Evolutionary conservation across 2,113 vertebrate species (phyloP), one percentile per base, ranked within the genome.

Genomic region (Patagioenas fasciata): DNA sequence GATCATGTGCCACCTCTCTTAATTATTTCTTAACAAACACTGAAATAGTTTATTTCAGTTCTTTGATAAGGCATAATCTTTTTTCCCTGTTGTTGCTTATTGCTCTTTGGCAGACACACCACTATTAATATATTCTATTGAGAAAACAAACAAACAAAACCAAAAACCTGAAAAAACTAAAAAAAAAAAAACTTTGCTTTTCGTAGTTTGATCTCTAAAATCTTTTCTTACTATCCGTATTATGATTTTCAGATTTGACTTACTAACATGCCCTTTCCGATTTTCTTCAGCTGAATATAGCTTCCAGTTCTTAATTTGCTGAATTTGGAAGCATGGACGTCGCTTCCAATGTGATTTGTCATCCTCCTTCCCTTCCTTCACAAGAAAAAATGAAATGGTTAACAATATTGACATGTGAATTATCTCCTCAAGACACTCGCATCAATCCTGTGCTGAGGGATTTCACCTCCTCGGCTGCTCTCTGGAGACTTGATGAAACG

Each of bases 301-400:
- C 15, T 89, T 88, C 58, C 70, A 51, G 36, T n/a, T 75, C 70
- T 60, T 64, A 34, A 78, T 71, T 81, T 60, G n/a, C 40, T 57
- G 64, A 54, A 50, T 83, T 92, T 88, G 36, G 77, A 62, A 84
- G 77, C 48, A 25, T 15, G 3, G 58, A 66, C 5, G 3, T 21
- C 60, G 32, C 44, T 85, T 72, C 74, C 58, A 31, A 1, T 13
- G 34, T 28, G 15, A 86, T 89, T 88, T 92, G 51, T 93, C 80
- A 62, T 44, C 34, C 4, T 70, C 23, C 23, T 78, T 77, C 64
- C 48, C 24, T 88, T 56, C 70, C 44, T 69, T 74, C 83, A 38
- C 32, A 60, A 83, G 82, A 74, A 91, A 81, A 90, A 94, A 93
- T 80, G 72, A 92, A 96, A 96, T 78, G 47, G 88, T 95, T 95